A percentile compares a stretch with the other conserved stretches of the same genome.
Conservation (phyloP, 2,888 invertebrate genomes). For the Drosophila monieri region DNA sequence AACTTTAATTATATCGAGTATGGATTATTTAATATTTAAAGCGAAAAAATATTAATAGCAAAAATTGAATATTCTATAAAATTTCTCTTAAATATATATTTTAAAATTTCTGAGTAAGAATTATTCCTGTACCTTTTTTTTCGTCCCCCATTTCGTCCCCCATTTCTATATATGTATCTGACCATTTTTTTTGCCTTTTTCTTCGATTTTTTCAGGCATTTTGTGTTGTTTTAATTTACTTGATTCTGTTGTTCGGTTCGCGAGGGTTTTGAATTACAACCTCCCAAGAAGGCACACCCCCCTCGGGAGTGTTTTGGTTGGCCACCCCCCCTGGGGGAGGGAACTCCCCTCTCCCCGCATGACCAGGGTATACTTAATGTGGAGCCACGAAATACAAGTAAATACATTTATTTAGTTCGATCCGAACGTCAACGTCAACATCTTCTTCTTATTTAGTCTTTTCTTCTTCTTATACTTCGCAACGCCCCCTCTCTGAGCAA, state of each 20-base stretch:
- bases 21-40: no score
- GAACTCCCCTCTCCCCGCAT: background rate
- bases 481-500: background rate
- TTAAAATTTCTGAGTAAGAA: no score
- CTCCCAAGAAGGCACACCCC: constrained; percentile 36
- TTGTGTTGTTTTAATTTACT: constrained; percentile 56
- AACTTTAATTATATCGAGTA: no score
- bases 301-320: background rate
- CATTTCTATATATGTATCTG: constrained; percentile 11
- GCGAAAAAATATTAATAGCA: no score
- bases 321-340: background rate
- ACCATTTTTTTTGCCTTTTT: constrained; percentile 26
- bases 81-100: no score
- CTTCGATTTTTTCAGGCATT: constrained; percentile 6
- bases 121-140: constrained; percentile 10
- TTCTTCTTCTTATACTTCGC: constrained; percentile 1
- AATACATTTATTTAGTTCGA: constrained; percentile 76
- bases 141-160: constrained; percentile 8
- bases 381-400: constrained; percentile 53
- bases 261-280: constrained; percentile 69
- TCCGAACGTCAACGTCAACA: constrained; percentile 56
- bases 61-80: no score
- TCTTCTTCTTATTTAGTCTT: constrained; percentile 29
- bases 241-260: constrained; percentile 32
- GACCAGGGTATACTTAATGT: constrained; percentile 12